Percentiles rank a stretch among this genome's conserved stretches.
Conservation (phyloP, 2,888 invertebrate species). For the Monopis laevigella region DNA sequence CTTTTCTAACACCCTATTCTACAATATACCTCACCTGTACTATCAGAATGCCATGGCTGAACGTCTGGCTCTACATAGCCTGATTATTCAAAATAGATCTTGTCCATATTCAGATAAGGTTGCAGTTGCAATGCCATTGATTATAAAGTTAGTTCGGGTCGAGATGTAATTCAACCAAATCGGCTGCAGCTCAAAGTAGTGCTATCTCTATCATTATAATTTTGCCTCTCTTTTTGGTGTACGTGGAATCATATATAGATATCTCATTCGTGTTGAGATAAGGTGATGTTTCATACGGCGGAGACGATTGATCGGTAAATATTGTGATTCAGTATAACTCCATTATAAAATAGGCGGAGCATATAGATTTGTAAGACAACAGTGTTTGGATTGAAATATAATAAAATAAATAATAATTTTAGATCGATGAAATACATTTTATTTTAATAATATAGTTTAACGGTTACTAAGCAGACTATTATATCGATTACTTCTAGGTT, state of each 20-base stretch:
- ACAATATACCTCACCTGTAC: constrained; percentile 36
- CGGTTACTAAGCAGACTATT: too few relatives aligned
- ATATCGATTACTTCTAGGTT: too few relatives aligned
- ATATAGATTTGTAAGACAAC: too few relatives aligned
- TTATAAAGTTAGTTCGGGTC: background rate
- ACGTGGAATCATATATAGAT: constrained; percentile 55
- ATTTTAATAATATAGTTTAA: too few relatives aligned
- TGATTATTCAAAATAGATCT: constrained; percentile 41
- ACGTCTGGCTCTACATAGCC: background rate
- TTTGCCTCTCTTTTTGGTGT: constrained; percentile 52
- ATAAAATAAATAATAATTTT: too few relatives aligned
- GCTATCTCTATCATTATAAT: constrained; percentile 46
- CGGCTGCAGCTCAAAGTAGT: constrained; percentile 50
- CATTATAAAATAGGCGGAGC: constrained; percentile 64
- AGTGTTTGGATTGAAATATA: too few relatives aligned
- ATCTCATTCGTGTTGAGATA: constrained; percentile 58
- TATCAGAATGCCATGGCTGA: constrained; percentile 18
- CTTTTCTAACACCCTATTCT: constrained; percentile 29
- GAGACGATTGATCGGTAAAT: background rate
- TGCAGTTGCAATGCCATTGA: constrained; percentile 53
- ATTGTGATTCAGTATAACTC: constrained; percentile 37
- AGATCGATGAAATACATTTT: too few relatives aligned
- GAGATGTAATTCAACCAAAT: constrained; percentile 37
- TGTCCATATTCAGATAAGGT: constrained; percentile 41
- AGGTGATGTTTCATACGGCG: constrained; percentile 50